A percentile compares a stretch with the other conserved stretches of the same genome.
These are phyloP conservation scores for Nezara viridula DNA, from an alignment of 2,888 invertebrate species.

Conservation along the genomic window DNA sequence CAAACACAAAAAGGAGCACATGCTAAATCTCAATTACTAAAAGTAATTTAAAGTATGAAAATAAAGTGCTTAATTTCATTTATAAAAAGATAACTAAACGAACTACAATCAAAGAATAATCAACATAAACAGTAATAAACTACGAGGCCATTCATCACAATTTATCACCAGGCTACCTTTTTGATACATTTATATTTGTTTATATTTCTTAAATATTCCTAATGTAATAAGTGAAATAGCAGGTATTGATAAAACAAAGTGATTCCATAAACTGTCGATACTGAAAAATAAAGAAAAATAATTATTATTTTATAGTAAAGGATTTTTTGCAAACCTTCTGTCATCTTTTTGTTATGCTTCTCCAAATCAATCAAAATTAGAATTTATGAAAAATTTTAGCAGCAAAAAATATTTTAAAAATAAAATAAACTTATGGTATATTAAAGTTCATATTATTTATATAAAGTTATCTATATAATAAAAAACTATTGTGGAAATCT, in stretches of 20 bases:
- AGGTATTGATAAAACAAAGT: background rate
- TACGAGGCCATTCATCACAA: background rate
- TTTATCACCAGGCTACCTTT: constrained; percentile 50
- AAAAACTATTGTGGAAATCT: background rate
- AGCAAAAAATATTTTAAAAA: background rate
- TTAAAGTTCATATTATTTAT: background rate
- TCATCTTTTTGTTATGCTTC: background rate
- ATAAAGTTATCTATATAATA: too few relatives aligned
- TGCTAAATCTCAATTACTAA: background rate
- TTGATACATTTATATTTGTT: constrained; percentile 27
- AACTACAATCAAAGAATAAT: constrained; percentile 15
- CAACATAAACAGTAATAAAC: background rate
- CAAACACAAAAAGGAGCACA: background rate
- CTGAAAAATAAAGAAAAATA: constrained; percentile 24
- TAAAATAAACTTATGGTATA: too few relatives aligned
- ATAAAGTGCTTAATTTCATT: background rate
- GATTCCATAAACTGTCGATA: background rate
- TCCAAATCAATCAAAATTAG: background rate
- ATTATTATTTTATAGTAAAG: constrained; percentile 4
- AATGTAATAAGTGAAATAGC: constrained; percentile 1
- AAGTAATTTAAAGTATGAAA: background rate
- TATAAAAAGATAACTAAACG: background rate
- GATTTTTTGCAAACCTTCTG: background rate
- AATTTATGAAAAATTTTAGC: too few relatives aligned
- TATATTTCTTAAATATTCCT: background rate